Conservation (phyloP, 2,113 vertebrate genomes). For the Limnothrissa miodon region DNA sequence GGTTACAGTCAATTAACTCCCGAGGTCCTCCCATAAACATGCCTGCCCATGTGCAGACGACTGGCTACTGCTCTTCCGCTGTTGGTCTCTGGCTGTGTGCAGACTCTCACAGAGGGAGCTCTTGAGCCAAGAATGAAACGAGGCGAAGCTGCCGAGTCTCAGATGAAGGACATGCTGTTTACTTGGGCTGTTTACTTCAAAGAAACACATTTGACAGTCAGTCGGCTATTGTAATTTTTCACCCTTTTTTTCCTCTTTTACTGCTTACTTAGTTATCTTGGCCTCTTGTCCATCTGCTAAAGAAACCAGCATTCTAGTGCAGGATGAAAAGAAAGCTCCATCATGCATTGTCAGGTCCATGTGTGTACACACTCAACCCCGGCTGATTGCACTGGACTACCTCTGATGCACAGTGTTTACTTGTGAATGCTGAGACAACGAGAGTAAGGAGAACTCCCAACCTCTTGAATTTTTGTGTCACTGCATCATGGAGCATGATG, state of each 20-base stretch:
- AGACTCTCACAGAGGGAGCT: slow-evolving; percentile 69
- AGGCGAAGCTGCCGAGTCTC: not conserved
- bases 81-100: slow-evolving; percentile 37
- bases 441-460: not conserved
- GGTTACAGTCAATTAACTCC: slow-evolving; percentile 36
- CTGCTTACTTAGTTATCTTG: not conserved
- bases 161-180: not conserved
- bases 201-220: not conserved
- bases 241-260: not conserved
- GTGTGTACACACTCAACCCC: not conserved
- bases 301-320: not conserved
- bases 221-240: not conserved
- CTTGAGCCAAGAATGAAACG: slow-evolving; percentile 61
- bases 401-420: not conserved
- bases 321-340: not conserved
- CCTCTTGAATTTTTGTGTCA: not conserved
- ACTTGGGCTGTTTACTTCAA: not conserved
- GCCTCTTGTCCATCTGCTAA: not conserved
- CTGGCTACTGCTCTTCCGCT: not conserved
- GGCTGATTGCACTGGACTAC: not conserved
- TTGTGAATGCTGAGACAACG: not conserved
- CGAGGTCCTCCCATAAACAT: slow-evolving; percentile 40
- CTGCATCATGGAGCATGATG: not conserved
- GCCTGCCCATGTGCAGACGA: slow-evolving; percentile 11
- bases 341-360: not conserved